A percentile compares a stretch with the other conserved stretches of the same genome.
Conservation (phyloP, 1,140 invertebrate species). For the Leptopilina clavipes region DNA sequence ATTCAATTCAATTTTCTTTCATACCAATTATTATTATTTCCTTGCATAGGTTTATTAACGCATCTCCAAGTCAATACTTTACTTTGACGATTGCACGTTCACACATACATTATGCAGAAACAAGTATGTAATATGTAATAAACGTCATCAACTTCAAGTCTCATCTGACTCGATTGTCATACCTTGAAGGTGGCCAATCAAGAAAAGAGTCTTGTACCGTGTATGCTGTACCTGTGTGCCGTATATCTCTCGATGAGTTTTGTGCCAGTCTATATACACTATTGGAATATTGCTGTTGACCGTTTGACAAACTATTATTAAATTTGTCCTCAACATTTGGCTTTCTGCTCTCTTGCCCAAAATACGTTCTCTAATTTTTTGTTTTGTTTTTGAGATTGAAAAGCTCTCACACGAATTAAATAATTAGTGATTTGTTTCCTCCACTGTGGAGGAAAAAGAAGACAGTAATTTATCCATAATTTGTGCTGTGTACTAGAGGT, state of each 20-base stretch:
- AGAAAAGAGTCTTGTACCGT: slow-evolving; percentile 5
- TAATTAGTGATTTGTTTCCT: neutral
- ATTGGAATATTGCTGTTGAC: slow-evolving; percentile 26
- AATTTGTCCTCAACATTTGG: slow-evolving; percentile 28
- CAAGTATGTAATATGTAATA: slow-evolving; percentile 19
- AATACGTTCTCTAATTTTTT: neutral
- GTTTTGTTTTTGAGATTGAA: too few relatives aligned
- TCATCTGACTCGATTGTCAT: slow-evolving; percentile 32
- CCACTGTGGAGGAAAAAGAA: neutral
- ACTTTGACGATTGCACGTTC: slow-evolving; percentile 2
- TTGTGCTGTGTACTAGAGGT: neutral
- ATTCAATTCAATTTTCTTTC: too few relatives aligned
- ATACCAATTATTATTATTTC: neutral
- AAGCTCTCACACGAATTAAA: neutral
- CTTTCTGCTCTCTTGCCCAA: slow-evolving; percentile 15
- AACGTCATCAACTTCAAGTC: slow-evolving; percentile 22
- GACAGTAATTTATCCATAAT: neutral
- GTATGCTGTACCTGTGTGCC: too few relatives aligned
- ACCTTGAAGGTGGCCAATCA: slow-evolving; percentile 33
- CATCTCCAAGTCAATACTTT: neutral
- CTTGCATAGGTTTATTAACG: neutral
- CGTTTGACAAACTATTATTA: slow-evolving; percentile 24
- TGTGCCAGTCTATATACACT: neutral
- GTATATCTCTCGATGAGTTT: neutral
- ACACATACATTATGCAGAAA: slow-evolving; percentile 19